These are phyloP conservation scores for Bradypus variegatus DNA, from an alignment of 2,797 vertebrate genomes.

Conservation along the genomic window DNA sequence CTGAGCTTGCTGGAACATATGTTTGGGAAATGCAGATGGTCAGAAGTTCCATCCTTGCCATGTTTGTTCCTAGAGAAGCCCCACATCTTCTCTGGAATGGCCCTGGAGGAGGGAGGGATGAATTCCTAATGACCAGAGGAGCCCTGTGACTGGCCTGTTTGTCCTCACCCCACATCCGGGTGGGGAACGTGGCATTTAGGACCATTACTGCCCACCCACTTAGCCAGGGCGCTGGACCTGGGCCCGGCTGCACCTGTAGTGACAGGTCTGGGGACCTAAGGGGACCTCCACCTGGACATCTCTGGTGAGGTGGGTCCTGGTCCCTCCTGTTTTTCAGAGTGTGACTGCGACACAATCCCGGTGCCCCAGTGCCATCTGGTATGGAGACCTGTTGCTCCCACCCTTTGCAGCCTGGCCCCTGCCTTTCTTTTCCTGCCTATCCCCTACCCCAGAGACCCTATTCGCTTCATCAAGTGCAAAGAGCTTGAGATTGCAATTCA, in stretches of 20 bases:
- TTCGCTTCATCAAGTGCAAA: not conserved
- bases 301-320: not conserved
- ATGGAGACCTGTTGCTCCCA: constrained; percentile 56
- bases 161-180: not conserved
- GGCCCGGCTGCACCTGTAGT: not conserved
- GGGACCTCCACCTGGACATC: not conserved
- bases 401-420: not conserved
- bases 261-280: not conserved
- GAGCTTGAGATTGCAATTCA: not conserved
- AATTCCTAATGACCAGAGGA: not conserved
- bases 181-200: not conserved
- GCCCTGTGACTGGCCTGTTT: not conserved
- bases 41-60: not conserved
- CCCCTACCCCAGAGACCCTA: not conserved
- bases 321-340: constrained; percentile 78
- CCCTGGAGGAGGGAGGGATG: not conserved
- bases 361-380: constrained; percentile 89
- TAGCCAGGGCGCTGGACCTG: not conserved
- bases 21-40: not conserved
- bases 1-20: not conserved
- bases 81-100: not conserved
- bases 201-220: not conserved
- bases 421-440: not conserved
- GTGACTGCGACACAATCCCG: constrained; percentile 84
- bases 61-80: not conserved